Evolutionary conservation across 2,113 vertebrate species (phyloP).

Genomic region (Phylloscopus trochiloides): DNA sequence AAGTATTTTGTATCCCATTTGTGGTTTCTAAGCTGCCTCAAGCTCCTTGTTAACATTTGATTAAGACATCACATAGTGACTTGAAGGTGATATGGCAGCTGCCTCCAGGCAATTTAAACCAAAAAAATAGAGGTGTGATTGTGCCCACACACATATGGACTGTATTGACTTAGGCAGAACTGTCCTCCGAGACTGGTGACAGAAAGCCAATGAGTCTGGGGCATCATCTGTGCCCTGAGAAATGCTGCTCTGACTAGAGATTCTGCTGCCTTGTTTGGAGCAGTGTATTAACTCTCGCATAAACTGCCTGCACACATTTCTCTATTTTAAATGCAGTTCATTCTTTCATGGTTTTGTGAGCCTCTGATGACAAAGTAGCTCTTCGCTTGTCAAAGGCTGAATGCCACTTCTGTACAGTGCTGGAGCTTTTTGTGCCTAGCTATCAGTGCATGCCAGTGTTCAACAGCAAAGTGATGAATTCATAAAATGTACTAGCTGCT

Average conservation of each 20-base stretch:
- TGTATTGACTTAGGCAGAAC: not conserved
- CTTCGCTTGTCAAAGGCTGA: conserved; percentile 61
- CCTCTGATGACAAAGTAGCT: conserved; percentile 64
- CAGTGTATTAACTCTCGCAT: conserved; percentile 36
- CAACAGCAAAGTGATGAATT: conserved; percentile 65
- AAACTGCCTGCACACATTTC: conserved; percentile 17
- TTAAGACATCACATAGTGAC: conserved; percentile 14
- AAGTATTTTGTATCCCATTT: not conserved
- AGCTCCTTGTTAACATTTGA: conserved; percentile 43
- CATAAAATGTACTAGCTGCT: conserved; percentile 50
- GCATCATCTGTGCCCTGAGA: not conserved
- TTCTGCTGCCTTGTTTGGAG: conserved; percentile 35
- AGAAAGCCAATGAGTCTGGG: conserved; percentile 24
- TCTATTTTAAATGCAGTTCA: conserved; percentile 44
- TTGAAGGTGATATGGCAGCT: conserved; percentile 11
- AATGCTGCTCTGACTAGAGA: not conserved
- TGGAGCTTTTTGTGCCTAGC: conserved; percentile 58
- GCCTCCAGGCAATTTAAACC: conserved; percentile 12
- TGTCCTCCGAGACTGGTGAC: not conserved
- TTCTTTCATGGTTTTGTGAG: conserved; percentile 64
- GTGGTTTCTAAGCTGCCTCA: not conserved
- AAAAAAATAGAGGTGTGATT: conserved; percentile 26
- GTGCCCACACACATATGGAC: conserved; percentile 13
- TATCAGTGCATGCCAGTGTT: conserved; percentile 67
- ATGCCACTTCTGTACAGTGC: conserved; percentile 62